Percentiles rank a stretch among this genome's conserved stretches.
Conservation (phyloP, 1,140 invertebrate genomes). For the Zaprionus gabonicus region DNA sequence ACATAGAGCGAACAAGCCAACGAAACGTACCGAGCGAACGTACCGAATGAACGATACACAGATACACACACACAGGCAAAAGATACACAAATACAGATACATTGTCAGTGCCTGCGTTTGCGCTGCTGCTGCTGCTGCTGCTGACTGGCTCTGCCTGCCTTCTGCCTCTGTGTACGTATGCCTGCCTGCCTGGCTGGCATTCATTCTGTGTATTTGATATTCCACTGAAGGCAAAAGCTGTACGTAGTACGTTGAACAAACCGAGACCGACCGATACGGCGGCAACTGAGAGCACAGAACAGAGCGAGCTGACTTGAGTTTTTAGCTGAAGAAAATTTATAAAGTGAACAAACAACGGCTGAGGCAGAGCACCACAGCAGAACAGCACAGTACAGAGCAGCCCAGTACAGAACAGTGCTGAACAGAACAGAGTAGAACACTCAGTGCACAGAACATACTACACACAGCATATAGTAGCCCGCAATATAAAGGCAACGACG, state of each 20-base stretch:
- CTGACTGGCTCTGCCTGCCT: conserved; percentile 50
- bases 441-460: neutral
- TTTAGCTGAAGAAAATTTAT: conserved; percentile 81
- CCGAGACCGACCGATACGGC: conserved; percentile 35
- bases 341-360: conserved; percentile 70
- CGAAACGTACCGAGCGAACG: conserved; percentile 42
- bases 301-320: conserved; percentile 60
- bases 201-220: conserved; percentile 82
- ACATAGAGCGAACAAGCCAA: conserved; percentile 59
- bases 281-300: conserved; percentile 1
- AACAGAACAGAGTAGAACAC: conserved; percentile 32
- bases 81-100: conserved; percentile 45
- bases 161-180: conserved; percentile 55
- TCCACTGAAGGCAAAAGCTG: conserved; percentile 80
- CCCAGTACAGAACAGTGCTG: conserved; percentile 13
- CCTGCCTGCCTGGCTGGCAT: conserved; percentile 36
- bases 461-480: neutral
- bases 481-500: neutral
- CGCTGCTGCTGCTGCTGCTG: conserved; percentile 45
- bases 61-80: conserved; percentile 8
- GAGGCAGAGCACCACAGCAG: conserved; percentile 19
- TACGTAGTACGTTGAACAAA: conserved; percentile 57
- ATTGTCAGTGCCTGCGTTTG: conserved; percentile 71
- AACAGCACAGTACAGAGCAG: conserved; percentile 26
- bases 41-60: conserved; percentile 43